These are phyloP conservation scores for Zelostemma sp. DNA, from an alignment of 1,140 invertebrate species.

Conservation along the genomic window DNA sequence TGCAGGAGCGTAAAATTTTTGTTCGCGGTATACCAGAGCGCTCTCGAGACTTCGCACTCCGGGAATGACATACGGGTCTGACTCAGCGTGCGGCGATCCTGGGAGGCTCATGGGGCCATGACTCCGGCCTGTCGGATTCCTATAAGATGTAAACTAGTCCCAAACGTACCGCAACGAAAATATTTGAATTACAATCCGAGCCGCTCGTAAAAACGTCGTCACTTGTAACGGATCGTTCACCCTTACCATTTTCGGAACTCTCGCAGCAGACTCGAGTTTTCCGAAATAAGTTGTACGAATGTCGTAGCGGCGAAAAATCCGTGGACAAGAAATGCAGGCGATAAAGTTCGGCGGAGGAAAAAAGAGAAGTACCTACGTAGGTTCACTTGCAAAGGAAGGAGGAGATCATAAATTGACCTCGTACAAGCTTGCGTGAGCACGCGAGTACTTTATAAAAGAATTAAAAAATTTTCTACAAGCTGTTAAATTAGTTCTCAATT, in stretches of 20 bases:
- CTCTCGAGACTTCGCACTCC: conserved; percentile 51
- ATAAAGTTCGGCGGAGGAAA: too few relatives aligned
- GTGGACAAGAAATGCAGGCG: too few relatives aligned
- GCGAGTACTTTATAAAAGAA: too few relatives aligned
- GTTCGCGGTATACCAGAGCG: conserved; percentile 12
- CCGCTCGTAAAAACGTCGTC: conserved; percentile 65
- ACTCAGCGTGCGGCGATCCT: conserved; percentile 57
- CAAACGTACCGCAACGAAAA: conserved; percentile 60
- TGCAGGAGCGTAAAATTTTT: conserved; percentile 11
- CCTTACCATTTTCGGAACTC: conserved; percentile 24
- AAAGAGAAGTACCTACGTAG: too few relatives aligned
- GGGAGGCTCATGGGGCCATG: conserved; percentile 3
- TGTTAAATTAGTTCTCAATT: too few relatives aligned
- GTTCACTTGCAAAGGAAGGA: too few relatives aligned
- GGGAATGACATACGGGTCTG: conserved; percentile 64
- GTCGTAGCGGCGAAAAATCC: too few relatives aligned
- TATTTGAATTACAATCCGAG: conserved; percentile 65
- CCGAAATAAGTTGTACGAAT: background rate
- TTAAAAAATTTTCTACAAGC: too few relatives aligned
- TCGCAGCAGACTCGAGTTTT: conserved; percentile 15
- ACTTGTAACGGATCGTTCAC: conserved; percentile 59
- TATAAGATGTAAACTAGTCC: conserved; percentile 58
- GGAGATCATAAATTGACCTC: too few relatives aligned
- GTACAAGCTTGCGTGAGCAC: too few relatives aligned
- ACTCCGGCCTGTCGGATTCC: conserved; percentile 42